Evolutionary conservation across 2,113 vertebrate genomes (phyloP), one percentile per base, ranked within the genome.

Genomic region (Bos indicus): DNA sequence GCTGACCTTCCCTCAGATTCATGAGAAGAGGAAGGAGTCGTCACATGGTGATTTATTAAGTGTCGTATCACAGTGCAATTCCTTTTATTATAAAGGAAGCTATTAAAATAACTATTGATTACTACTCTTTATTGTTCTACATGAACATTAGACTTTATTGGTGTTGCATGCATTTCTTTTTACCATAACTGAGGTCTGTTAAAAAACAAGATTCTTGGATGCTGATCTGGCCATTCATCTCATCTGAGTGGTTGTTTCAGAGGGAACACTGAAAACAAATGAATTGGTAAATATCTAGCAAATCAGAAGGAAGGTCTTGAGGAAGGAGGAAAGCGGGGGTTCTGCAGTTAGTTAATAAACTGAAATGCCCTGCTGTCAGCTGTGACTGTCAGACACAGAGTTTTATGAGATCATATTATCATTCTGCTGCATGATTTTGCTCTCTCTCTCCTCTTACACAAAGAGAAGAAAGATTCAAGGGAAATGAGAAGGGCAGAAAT

Each of bases 401-500:
- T 52, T 90, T 43, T 85, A 51, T n/a, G 83, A 94, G 93, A 33
- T 59, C 12, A 2, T 8, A 21, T 74, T 83, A 83, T 89, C 95
- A 48, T n/a, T 11, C 1, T 0, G 56, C 78, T 62, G 67, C 51
- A 1, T 71, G 62, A 30, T 82, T 95, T 85, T 85, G 57, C 94
- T 92, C 82, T 94, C 78, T 60, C 52, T 51, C 83, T 89, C 52
- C 74, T 82, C 89, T 26, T 86, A 92, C 62, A 91, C 78, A 80
- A 57, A 80, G 78, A 77, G 80, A 93, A 83, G 43, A 85, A 95
- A 80, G 90, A 97, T 84, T 87, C 40, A 54, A 80, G 83, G 95
- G 88, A 96, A 95, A 97, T 82, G 57, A 98, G 91, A 89, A 60
- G 51, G 71, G 46, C 89, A 36, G 87, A 80, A 84, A 94, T 15